Percentiles rank a stretch among this genome's conserved stretches.
phyloP scores from a whole-genome alignment of 2,797 vertebrate species.

The Falco naumanni region DNA sequence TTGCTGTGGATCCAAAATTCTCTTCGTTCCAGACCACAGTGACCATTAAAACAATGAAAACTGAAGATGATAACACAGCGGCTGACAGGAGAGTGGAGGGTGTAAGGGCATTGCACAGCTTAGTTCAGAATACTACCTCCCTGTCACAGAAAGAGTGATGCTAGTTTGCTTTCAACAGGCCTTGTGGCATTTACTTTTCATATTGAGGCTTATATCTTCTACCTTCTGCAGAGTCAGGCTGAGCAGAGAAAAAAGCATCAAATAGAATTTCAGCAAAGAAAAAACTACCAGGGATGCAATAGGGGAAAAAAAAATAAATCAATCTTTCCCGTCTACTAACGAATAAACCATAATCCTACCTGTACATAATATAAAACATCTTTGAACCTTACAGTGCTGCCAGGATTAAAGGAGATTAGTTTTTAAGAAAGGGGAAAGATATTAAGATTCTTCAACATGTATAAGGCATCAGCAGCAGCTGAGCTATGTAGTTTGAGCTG shows the following conservation, averaged over 20 bases:
- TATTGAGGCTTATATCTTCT: constrained; percentile 27
- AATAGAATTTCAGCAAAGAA: constrained; percentile 32
- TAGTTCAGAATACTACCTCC: constrained; percentile 1
- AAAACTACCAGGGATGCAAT: constrained; percentile 40
- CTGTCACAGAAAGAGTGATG: constrained; percentile 11
- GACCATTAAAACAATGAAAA: background rate
- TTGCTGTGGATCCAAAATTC: background rate
- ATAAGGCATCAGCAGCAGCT: constrained; percentile 15
- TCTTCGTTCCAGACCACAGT: background rate
- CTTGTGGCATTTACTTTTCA: constrained; percentile 56
- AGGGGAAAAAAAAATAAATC: background rate
- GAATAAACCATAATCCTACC: constrained; percentile 65
- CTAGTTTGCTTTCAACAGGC: background rate
- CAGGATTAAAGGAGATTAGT: constrained; percentile 73
- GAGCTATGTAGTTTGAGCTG: constrained; percentile 17
- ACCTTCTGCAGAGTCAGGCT: constrained; percentile 21
- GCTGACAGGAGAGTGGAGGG: background rate
- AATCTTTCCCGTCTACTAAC: constrained; percentile 38
- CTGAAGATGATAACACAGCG: background rate
- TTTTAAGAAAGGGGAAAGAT: constrained; percentile 43
- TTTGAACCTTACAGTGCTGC: constrained; percentile 55
- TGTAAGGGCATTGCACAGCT: background rate
- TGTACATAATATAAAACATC: constrained; percentile 68
- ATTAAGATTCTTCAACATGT: constrained; percentile 47
- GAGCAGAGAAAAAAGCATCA: background rate